Base-by-base conservation (phyloP, 2,888 invertebrate species). In the Volucella inanis region DNA sequence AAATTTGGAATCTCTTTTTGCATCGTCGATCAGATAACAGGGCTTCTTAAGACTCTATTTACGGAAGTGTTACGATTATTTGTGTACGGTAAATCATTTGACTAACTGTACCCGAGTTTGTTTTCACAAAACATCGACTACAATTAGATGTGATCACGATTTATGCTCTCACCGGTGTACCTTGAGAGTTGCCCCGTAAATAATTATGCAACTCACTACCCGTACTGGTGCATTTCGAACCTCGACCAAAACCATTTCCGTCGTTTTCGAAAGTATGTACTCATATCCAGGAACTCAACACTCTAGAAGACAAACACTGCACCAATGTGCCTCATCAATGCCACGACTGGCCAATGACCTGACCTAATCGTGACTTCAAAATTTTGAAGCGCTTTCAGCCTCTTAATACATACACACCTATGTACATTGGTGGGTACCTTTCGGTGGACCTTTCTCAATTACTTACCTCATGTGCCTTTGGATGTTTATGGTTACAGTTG, bases 401-500 rank as follows among this genome's bases (percentile, higher is more conserved):
- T 31, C 31, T 31, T 4, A 31, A 31, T 22, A 0, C 22, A 47
- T 11, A 38, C 57, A 18, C n/a, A 77, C 47, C 38, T 14, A 10
- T 12, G 31, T 47, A 8, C 38, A 71, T 15, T 49, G 49, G 31
- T 31, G 31, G 31, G 31, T 45, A 45, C 12, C 9, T n/a, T 45
- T 45, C n/a, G 11, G 45, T 31, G 31, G 31, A 31, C 31, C 22
- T 52, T 54, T 67, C 11, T 52, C 12, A 31, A 68, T 50, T 43
- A 88, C 90, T 89, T 90, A 95, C 95, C 94, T 95, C 94, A 89
- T 95, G 93, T 74, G 93, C 93, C 89, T 93, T 94, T 2, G 95
- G 95, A 91, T 95, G 95, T 85, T 94, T 93, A 88, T 95, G 95
- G 64, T 93, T 94, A 91, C 95, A 95, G 88, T 94, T 93, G 88